phyloP scores from a whole-genome alignment of 2,888 invertebrate species.

The Ormyrus nitidulus region DNA sequence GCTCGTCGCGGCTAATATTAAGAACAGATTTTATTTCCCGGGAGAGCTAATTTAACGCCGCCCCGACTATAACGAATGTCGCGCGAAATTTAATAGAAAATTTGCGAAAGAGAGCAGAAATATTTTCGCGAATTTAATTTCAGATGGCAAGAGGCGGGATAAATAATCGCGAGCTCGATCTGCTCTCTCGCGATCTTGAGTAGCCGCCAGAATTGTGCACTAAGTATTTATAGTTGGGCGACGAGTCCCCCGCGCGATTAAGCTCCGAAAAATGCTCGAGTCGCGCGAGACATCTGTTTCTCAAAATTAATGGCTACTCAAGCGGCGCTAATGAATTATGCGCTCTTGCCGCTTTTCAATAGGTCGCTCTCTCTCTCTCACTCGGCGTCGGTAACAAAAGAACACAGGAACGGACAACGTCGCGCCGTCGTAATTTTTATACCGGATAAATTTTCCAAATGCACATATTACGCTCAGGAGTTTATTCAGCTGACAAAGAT shows the following conservation, averaged over 20 bases:
- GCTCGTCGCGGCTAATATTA: no score
- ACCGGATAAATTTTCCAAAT: conserved; percentile 45
- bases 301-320: conserved; percentile 38
- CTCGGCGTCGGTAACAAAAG: not conserved
- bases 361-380: conserved; percentile 9
- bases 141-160: no score
- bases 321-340: conserved; percentile 42
- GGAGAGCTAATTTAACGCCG: no score
- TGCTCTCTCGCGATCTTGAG: not conserved
- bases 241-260: not conserved
- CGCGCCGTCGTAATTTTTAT: conserved; percentile 43
- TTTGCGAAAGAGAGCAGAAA: no score
- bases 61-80: no score
- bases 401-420: conserved; percentile 6
- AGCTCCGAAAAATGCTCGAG: not conserved
- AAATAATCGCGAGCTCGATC: no score
- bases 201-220: conserved; percentile 16
- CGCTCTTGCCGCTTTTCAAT: conserved; percentile 34
- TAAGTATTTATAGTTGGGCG: conserved; percentile 25
- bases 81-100: no score
- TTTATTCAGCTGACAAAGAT: conserved; percentile 52
- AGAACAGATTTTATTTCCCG: no score
- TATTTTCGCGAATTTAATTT: no score
- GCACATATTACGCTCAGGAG: conserved; percentile 36
- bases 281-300: conserved; percentile 25